Conservation (phyloP, 2,888 invertebrate genomes). For the Arrhopalites spinosus region DNA sequence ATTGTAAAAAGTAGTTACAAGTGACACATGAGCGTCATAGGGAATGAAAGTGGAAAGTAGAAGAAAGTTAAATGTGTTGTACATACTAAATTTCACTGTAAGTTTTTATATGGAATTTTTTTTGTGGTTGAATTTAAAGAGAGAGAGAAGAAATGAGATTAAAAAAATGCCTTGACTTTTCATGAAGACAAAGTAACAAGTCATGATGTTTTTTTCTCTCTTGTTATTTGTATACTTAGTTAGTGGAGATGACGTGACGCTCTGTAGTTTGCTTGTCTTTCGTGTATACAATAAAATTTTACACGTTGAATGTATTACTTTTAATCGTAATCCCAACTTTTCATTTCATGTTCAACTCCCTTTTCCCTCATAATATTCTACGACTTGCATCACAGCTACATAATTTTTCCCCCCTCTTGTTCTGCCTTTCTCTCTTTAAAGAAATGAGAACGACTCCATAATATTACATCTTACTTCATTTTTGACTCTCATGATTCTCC, state of each 20-base stretch:
- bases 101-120: too few relatives aligned
- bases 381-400: neutral
- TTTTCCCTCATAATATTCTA: neutral
- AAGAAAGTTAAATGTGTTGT: too few relatives aligned
- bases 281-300: constrained; percentile 36
- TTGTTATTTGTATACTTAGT: neutral
- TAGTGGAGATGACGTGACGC: constrained; percentile 39
- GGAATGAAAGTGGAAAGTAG: too few relatives aligned
- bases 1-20: neutral
- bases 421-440: neutral
- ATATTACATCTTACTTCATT: too few relatives aligned
- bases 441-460: too few relatives aligned
- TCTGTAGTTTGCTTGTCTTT: constrained; percentile 36
- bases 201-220: neutral
- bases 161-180: too few relatives aligned
- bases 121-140: neutral
- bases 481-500: too few relatives aligned
- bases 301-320: constrained; percentile 27
- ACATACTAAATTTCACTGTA: too few relatives aligned
- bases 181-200: too few relatives aligned
- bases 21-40: neutral
- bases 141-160: too few relatives aligned
- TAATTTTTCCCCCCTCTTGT: neutral
- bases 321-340: constrained; percentile 12
- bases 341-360: constrained; percentile 4